These are phyloP conservation scores for Caenorhabditis wallacei DNA, from an alignment of 2,888 invertebrate species.

Conservation along the genomic window DNA sequence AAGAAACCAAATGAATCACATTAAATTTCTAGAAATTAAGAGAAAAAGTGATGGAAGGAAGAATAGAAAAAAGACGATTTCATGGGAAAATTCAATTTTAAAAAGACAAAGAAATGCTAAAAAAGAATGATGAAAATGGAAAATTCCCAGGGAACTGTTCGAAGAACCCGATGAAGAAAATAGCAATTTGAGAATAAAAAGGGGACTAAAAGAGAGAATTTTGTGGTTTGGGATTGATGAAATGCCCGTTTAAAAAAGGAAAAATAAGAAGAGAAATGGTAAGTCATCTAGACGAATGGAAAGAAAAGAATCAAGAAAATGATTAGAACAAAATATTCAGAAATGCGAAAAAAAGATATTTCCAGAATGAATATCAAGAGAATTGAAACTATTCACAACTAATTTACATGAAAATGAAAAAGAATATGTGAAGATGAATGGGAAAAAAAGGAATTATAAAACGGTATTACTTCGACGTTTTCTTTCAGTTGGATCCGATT, in stretches of 20 bases:
- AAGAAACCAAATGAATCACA: constrained; percentile 24
- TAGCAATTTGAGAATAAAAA: constrained; percentile 21
- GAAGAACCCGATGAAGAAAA: constrained; percentile 17
- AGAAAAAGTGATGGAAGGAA: constrained; percentile 17
- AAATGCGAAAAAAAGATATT: background rate
- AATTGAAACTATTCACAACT: constrained; percentile 31
- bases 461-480: constrained; percentile 75
- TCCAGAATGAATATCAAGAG: background rate
- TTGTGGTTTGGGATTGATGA: background rate
- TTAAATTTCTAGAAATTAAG: constrained; percentile 1
- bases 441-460: constrained; percentile 56
- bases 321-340: constrained; percentile 14
- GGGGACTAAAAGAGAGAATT: background rate
- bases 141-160: constrained; percentile 28
- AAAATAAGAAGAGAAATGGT: background rate
- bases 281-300: constrained; percentile 24
- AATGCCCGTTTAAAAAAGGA: constrained; percentile 15
- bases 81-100: background rate
- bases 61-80: background rate
- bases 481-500: constrained; percentile 69
- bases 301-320: constrained; percentile 15
- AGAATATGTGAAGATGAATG: background rate
- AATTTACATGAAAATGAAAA: constrained; percentile 47
- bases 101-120: constrained; percentile 9
- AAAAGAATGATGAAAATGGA: constrained; percentile 5